A percentile compares a stretch with the other conserved stretches of the same genome.
These are phyloP conservation scores for Hystrix brachyura DNA, from an alignment of 2,113 vertebrate genomes.

Conservation along the genomic window DNA sequence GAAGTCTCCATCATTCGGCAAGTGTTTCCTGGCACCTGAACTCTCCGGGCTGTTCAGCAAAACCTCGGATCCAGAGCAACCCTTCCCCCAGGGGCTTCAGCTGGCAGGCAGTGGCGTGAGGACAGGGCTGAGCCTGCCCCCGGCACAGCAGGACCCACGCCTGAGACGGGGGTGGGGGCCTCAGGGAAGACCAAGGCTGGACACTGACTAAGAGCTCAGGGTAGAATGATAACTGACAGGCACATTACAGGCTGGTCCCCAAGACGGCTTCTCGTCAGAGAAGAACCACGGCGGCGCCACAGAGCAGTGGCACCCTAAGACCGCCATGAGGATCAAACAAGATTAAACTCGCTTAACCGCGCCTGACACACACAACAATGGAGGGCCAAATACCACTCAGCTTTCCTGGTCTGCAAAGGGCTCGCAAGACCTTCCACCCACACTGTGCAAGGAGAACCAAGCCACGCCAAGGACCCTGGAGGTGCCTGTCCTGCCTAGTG, in stretches of 20 bases:
- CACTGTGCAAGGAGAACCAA: background rate
- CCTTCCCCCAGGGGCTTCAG: background rate
- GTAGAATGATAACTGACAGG: fast-evolving
- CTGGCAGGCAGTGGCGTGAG: background rate
- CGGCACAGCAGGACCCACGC: background rate
- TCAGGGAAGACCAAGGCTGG: background rate
- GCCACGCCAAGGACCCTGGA: fast-evolving
- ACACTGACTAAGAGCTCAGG: background rate
- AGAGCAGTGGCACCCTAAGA: fast-evolving
- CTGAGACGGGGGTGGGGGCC: background rate
- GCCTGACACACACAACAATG: background rate
- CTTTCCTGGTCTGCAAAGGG: background rate
- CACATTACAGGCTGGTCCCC: background rate
- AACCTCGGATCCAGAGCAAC: background rate
- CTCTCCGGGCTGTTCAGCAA: background rate
- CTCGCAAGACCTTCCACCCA: background rate
- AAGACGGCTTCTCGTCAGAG: background rate
- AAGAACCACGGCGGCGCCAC: no score
- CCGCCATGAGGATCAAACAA: fast-evolving
- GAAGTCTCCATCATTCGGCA: background rate
- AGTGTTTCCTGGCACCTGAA: background rate
- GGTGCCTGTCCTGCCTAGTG: background rate
- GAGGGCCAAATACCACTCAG: background rate
- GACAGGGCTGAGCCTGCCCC: background rate
- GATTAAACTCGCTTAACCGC: background rate